Evolutionary conservation across 2,113 vertebrate species (phyloP), one percentile per base, ranked within the genome.

Genomic region (Gymnocephalus cernua): DNA sequence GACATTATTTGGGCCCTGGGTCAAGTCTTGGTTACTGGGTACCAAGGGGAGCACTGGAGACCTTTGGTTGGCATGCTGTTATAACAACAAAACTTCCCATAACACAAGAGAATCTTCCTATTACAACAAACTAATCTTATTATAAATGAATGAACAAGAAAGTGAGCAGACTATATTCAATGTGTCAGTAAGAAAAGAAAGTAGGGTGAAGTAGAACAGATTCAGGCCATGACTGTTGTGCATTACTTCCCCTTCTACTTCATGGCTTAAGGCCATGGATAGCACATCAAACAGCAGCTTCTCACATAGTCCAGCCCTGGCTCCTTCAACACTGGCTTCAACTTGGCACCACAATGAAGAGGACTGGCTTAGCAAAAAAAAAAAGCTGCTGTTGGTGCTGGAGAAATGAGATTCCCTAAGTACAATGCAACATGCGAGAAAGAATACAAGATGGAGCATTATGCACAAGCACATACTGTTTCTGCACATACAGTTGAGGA

Each of bases 261-360:
- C 67, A 86, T 91, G 87, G 89, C 91, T 92, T 18, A 21, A 84
- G 90, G 92, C 91, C 88, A 93, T 47, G 88, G 81, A 92, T 84
- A 83, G 88, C 78, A 92, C 89, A 91, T 94, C 93, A 93, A 94
- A 92, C 89, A 74, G 64, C 79, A 63, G 66, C 66, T 82, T 85
- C 80, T 85, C 78, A 71, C 77, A 73, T 78, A 86, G 85, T 79
- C 76, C 89, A 83, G 80, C 79, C 63, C 66, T 3, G 21, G 70
- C 77, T 90, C 92, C 92, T 86, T 67, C 27, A 77, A 47, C 23
- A 59, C 76, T 41, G 86, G 65, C 84, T 88, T 88, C 74, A 87
- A 86, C 89, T 88, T 91, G 90, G 91, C 88, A 87, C 68, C 61
- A 74, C 77, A 87, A 86, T 86, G 81, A 90, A 91, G 89, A 91